A percentile compares a stretch with the other conserved stretches of the same genome.
Conservation (phyloP, 2,797 vertebrate species). For the Squalus acanthias region DNA sequence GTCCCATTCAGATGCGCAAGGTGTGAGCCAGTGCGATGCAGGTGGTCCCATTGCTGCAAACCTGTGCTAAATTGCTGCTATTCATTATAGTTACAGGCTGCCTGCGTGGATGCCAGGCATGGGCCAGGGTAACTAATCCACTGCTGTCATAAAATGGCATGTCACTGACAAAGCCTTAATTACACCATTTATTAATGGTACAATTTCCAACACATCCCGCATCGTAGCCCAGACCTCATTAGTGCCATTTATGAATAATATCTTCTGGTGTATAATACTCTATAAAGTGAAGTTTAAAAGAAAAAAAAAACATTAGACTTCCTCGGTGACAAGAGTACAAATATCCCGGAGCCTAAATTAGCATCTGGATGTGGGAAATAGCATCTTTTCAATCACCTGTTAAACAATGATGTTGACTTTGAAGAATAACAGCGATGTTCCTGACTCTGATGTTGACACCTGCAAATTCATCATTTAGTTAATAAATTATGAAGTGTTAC, state of each 20-base stretch:
- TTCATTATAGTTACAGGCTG: slow-evolving; percentile 77
- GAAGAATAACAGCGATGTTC: slow-evolving; percentile 17
- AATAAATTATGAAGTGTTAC: slow-evolving; percentile 33
- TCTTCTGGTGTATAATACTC: slow-evolving; percentile 57
- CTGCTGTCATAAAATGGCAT: slow-evolving; percentile 89
- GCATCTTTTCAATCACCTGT: slow-evolving; percentile 33
- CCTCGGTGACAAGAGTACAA: slow-evolving; percentile 40
- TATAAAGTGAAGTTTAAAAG: slow-evolving; percentile 54
- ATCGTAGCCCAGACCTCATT: slow-evolving; percentile 82
- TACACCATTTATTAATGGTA: slow-evolving; percentile 99
- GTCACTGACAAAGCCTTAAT: slow-evolving; percentile 99
- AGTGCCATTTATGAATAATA: slow-evolving; percentile 78
- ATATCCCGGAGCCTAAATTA: slow-evolving; percentile 43
- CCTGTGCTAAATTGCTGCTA: slow-evolving; percentile 88
- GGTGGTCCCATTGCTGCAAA: slow-evolving; percentile 86
- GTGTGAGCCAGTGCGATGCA: slow-evolving; percentile 67
- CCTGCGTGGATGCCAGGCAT: slow-evolving; percentile 68
- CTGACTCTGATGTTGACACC: not conserved
- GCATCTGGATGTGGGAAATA: not conserved
- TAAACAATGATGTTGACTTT: slow-evolving; percentile 36
- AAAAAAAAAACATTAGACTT: slow-evolving; percentile 41
- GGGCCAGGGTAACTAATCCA: slow-evolving; percentile 77
- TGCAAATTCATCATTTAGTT: slow-evolving; percentile 31
- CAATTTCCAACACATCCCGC: slow-evolving; percentile 80
- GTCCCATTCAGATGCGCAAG: slow-evolving; percentile 53